These are phyloP conservation scores for Balearica regulorum DNA, from an alignment of 2,797 vertebrate species.

Conservation along the genomic window DNA sequence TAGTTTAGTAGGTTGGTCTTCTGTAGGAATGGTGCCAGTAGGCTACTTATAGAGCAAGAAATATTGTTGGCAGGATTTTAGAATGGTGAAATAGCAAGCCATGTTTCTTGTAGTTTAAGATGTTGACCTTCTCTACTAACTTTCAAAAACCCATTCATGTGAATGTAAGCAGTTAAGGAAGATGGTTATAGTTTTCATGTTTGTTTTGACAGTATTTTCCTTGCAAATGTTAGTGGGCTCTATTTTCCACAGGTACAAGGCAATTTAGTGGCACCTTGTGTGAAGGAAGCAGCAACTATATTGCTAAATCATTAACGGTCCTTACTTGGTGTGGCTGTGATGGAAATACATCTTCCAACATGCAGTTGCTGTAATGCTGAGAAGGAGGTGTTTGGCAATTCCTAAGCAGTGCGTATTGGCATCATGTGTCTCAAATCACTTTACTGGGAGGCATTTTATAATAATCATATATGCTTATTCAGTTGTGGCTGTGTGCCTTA, in stretches of 20 bases:
- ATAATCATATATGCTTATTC: neutral
- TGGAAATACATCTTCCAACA: neutral
- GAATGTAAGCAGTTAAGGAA: neutral
- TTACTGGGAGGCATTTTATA: neutral
- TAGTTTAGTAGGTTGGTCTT: neutral
- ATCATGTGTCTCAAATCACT: neutral
- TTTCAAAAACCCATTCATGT: neutral
- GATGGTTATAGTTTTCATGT: neutral
- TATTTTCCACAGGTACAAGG: neutral
- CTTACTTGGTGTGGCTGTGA: neutral
- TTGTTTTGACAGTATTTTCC: neutral
- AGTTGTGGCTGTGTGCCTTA: neutral
- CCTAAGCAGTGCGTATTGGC: neutral
- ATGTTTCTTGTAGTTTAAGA: neutral
- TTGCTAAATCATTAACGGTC: neutral
- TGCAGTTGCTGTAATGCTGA: neutral
- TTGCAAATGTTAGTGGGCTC: neutral
- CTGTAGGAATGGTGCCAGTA: constrained; percentile 46
- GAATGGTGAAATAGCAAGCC: neutral
- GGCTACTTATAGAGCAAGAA: constrained; percentile 14
- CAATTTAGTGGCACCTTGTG: neutral
- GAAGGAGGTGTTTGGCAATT: neutral
- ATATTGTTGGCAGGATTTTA: neutral
- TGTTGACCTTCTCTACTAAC: neutral
- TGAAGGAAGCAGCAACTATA: neutral